Conservation (phyloP, 2,888 invertebrate species). For the Anodontia alba region DNA sequence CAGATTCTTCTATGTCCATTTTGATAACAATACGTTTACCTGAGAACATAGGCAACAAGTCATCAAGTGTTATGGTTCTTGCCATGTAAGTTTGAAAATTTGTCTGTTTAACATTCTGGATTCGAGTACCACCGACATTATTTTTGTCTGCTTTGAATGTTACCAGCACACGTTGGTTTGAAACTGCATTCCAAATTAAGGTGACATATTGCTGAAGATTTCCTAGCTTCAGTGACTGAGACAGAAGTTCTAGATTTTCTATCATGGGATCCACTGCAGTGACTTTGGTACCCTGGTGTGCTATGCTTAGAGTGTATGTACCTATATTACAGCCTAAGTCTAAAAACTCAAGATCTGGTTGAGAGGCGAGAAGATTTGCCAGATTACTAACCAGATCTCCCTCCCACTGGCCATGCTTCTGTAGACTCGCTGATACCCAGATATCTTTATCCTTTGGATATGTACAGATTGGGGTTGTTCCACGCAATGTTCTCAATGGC, state of each 20-base stretch:
- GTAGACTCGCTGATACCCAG: slow-evolving; percentile 20
- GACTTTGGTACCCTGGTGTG: slow-evolving; percentile 28
- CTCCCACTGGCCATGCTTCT: slow-evolving; percentile 36
- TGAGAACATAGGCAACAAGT: no score
- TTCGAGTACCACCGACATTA: slow-evolving; percentile 53
- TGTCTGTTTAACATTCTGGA: not conserved
- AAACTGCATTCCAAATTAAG: slow-evolving; percentile 53
- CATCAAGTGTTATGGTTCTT: no score
- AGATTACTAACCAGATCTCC: slow-evolving; percentile 23
- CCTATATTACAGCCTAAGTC: slow-evolving; percentile 53
- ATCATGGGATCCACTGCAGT: slow-evolving; percentile 49
- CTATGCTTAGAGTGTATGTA: slow-evolving; percentile 36
- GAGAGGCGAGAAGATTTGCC: not conserved
- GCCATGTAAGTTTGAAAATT: not conserved
- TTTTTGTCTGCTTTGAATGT: slow-evolving; percentile 23
- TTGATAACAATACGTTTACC: no score
- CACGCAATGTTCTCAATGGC: not conserved
- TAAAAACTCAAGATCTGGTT: slow-evolving; percentile 29
- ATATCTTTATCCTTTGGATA: slow-evolving; percentile 27
- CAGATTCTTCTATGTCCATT: no score
- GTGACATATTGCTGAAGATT: slow-evolving; percentile 33
- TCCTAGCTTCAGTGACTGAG: slow-evolving; percentile 37
- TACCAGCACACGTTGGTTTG: slow-evolving; percentile 28
- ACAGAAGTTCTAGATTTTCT: slow-evolving; percentile 30
- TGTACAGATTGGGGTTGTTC: slow-evolving; percentile 33